A percentile compares a stretch with the other conserved stretches of the same genome.
phyloP scores from a whole-genome alignment of 1,140 invertebrate species.

The Panagrolaimus sp. region DNA sequence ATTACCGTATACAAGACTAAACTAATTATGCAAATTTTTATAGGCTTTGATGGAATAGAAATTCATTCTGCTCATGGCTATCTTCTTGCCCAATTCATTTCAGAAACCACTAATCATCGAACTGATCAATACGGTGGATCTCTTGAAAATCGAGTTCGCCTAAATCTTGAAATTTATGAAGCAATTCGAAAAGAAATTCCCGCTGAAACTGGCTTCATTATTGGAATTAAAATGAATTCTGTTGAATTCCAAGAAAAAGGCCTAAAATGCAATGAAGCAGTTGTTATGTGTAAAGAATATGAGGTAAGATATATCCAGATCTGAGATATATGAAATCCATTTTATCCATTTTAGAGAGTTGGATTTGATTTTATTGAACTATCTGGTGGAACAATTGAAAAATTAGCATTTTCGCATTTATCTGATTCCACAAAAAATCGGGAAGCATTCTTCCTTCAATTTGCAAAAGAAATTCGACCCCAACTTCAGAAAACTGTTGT shows the following conservation, averaged over 20 bases:
- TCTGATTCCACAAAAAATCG: constrained; percentile 24
- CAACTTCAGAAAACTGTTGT: constrained; percentile 17
- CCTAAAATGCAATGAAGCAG: not conserved
- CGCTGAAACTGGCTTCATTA: constrained; percentile 9
- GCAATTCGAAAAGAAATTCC: constrained; percentile 15
- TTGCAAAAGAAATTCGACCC: constrained; percentile 25
- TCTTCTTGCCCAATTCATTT: constrained; percentile 25
- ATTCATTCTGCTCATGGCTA: constrained; percentile 35
- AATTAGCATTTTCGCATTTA: constrained; percentile 11
- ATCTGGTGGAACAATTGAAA: constrained; percentile 22
- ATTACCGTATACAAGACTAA: no score
- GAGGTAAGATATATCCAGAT: not conserved
- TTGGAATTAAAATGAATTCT: constrained; percentile 32
- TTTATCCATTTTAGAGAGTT: not conserved
- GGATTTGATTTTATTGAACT: constrained; percentile 33
- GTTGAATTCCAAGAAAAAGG: constrained; percentile 10
- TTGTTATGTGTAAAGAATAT: constrained; percentile 3
- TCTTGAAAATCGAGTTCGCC: constrained; percentile 27
- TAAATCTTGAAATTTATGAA: constrained; percentile 19
- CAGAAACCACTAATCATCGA: constrained; percentile 22
- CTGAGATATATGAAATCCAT: not conserved
- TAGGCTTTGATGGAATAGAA: constrained; percentile 23
- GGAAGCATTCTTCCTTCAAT: constrained; percentile 32
- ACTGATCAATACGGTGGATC: constrained; percentile 32
- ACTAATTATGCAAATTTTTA: no score